Base-by-base conservation (phyloP, 2,113 vertebrate species). In the Scomber scombrus region DNA sequence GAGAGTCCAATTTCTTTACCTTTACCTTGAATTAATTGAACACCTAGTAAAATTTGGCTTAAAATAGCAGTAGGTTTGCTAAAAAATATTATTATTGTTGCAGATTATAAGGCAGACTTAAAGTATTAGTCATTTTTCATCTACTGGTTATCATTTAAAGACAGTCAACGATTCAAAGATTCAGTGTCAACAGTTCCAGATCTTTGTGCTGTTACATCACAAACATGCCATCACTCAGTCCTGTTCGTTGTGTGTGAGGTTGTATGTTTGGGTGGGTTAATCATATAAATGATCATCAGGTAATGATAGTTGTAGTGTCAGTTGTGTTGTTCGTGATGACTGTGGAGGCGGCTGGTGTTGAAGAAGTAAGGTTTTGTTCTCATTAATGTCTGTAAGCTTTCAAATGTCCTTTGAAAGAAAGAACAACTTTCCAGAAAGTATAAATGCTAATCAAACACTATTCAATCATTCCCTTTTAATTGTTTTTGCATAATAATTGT, bases 351-450 rank as follows among this genome's bases (percentile, higher is more conserved):
- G 69, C n/a, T 45, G 21, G 26, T 64, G 55, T n/a, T 55, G 23
- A 64, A 51, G 45, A 72, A 50, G 51, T 55, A n/a, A 11, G 18
- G 31, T 11, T 29, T 64, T 43, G 11, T 66, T 47, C 16, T 49
- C 19, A 47, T 77, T 55, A 68, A 57, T 21, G 26, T 49, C 54
- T 71, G 66, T 82, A 47, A 40, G 7, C 34, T 9, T 7, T 7
- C 23, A 26, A 26, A 26, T 26, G 23, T 26, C 23, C 23, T 26
- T 26, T 26, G 23, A 26, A 26, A 26, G 23, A 26, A 26, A 26
- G 34, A 40, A 9, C 4, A 8, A 34, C 31, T 34, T 34, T 7
- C 31, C 23, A 26, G 7, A 5, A 34, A 34, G 31, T 40, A 40
- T 40, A 9, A 40, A 40, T 9, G 34, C 7, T 40, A 40, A 40